Base-by-base conservation (phyloP, 2,113 vertebrate genomes). In the Aegithalos caudatus region DNA sequence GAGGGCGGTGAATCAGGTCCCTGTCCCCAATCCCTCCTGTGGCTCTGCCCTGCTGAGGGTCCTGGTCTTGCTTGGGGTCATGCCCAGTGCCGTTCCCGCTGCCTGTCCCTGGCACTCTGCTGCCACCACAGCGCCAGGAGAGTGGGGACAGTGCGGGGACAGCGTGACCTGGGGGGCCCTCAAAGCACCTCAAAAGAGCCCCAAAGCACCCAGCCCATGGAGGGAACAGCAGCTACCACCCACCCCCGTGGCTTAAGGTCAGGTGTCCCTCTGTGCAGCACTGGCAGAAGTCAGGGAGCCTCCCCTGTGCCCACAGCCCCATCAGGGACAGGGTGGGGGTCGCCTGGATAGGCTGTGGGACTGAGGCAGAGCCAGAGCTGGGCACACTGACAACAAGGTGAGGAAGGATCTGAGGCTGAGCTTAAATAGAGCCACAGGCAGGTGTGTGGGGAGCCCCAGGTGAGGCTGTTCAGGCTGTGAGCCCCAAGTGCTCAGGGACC, bases 371-470 rank as follows among this genome's bases (percentile, higher is more conserved):
- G 19, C 7, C 18, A 10, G 12, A 12, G 4, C 10, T 2, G 14
- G 4, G 37, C 12, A 3, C 10, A 1, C 2, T 5, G 3, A 3
- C 12, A 10, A 23, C 0, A 0, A 47, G 35, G 3, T 0, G 7
- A 61, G 15, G 12, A 37, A 50, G 0, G 2, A 9, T 3, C 0
- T 33, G 10, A 14, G 1, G 12, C 27, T 81, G 90, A 84, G 22
- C 58, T 64, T n/a, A 58, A 58, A 33, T 3, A 7, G 73, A 56
- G 12, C 31, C 8, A 1, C 2, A 3, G 38, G 11, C 8, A 6
- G 50, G n/a, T 4, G 33, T 11, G 37, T 38, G 77, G 31, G 25
- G 47, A 84, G 28, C 14, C 38, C 19, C 62, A 53, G 57, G 37
- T 57, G 91, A 22, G 44, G 33, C 33, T 82, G 54, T 18, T 50